Evolutionary conservation across 2,888 invertebrate genomes (phyloP), one percentile per base, ranked within the genome.

Genomic region (Xanthia icteritia): DNA sequence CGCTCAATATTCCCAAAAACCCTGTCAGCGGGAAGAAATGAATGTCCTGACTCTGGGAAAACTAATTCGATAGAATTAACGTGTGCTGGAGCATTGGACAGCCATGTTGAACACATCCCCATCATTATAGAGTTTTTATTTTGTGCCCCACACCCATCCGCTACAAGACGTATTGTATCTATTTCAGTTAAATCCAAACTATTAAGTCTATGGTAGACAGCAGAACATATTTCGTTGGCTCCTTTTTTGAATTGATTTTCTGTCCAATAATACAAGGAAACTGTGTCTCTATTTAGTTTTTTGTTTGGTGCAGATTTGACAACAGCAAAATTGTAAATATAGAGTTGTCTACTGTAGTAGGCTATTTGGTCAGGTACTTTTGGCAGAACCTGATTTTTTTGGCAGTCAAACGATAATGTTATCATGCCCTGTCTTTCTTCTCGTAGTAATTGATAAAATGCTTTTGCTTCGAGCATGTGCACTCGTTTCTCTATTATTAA

Each of bases 121-220:
- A 77, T 36, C 71, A 76, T 81, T n/a, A 72, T 71, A 56, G 69
- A 64, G 42, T 83, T 83, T 78, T 83, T 83, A 56, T 81, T 83
- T 74, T 83, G 81, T 31, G 61, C 81, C 6, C 74, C 81, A 61
- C 83, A 83, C 45, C 81, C 80, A 60, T 83, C 81, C n/a, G 81
- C 70, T 51, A 78, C 45, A 20, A 78, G 61, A 42, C 83, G 31
- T 54, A 77, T 63, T 45, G 51, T 70, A 64, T 61, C 63, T 45
- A 79, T 56, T 63, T 45, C 63, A 60, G 66, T 71, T 36, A 77
- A 68, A 48, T 68, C 63, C 31, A 48, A 31, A 39, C 27, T 64
- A 51, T 63, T 73, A 23, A 72, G 58, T 64, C 68, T 58, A 63
- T 77, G 71, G 61, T 77, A 77, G 31, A 77, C 58, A 69, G 69